Base-by-base conservation (phyloP, 2,888 invertebrate species). In the Globia sparganii region DNA sequence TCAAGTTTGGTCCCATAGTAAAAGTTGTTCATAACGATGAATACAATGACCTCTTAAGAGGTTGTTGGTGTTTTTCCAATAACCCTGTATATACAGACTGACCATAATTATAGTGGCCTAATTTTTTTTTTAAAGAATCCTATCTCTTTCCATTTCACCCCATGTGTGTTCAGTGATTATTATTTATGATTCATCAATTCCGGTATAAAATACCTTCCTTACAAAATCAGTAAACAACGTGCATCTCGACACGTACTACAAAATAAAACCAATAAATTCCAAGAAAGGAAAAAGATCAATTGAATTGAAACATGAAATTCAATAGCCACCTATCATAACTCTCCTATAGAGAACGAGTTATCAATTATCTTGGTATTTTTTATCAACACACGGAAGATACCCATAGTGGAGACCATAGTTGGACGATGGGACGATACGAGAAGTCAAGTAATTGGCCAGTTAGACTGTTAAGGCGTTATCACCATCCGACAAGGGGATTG, bases 241-340 rank as follows among this genome's bases (percentile, higher is more conserved):
- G 1, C 11, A 21, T 0, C 34, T 61, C 28, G 3, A 64, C 82
- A 75, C 34, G 13, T 61, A 6, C 21, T 34, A 21, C 28, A 65
- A 72, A 61, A 72, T 53, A 66, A 56, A 69, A 72, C 15, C 79
- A 34, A 74, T 62, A 67, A 61, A 70, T 43, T 49, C 66, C 56
- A 43, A 21, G 18, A 53, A 46, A 84, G 46, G 62, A 28, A 64
- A 5, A 37, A 64, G 11, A 37, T n/a, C 40, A 37, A 83, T 84
- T 59, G 34, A 74, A 84, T 84, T 66, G 68, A 49, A 71, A 62
- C 65, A 84, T 84, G 71, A 69, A 84, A 84, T 84, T 82, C 81
- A 84, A 84, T 79, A 25, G 21, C 28, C 34, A n/a, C 46, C 15
- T 46, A n/a, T 84, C 84, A 82, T 84, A 82, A 71, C 28, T 74